These are phyloP conservation scores for Trichacis sp. DNA, from an alignment of 2,888 invertebrate genomes.

Conservation along the genomic window DNA sequence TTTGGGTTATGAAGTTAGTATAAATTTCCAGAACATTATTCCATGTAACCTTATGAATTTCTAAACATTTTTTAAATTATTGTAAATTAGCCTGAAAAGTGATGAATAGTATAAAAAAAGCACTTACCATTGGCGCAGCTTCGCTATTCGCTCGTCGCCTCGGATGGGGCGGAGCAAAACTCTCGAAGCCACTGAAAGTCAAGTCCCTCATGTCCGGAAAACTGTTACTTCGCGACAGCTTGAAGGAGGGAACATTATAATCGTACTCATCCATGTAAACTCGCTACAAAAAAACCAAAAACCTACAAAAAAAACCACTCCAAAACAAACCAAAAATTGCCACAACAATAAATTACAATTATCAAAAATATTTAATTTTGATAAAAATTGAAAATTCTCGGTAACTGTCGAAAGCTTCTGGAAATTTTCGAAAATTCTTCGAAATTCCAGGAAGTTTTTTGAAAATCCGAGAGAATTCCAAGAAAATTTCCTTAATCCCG, in stretches of 20 bases:
- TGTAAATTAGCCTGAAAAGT: no score
- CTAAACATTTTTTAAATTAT: no score
- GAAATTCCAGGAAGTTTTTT: not conserved
- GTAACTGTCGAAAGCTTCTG: no score
- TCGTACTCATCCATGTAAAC: conserved; percentile 75
- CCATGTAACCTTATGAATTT: no score
- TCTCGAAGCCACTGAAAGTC: conserved; percentile 54
- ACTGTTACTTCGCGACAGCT: conserved; percentile 74
- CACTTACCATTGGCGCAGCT: conserved; percentile 60
- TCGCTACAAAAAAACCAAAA: conserved; percentile 72
- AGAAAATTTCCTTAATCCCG: no score
- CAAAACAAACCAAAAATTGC: no score
- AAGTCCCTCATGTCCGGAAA: conserved; percentile 80
- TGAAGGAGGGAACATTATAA: conserved; percentile 55
- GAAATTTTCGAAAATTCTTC: not conserved
- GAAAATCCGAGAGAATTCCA: not conserved
- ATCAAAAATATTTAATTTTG: no score
- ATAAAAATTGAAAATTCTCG: no score
- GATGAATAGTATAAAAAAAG: not conserved
- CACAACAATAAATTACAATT: no score
- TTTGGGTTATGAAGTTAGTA: no score
- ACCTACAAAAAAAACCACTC: no score
- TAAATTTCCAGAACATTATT: no score
- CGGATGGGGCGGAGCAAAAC: conserved; percentile 52
- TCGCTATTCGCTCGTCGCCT: conserved; percentile 65